phyloP scores from a whole-genome alignment of 2,113 vertebrate genomes.

The Chinchilla lanigera region DNA sequence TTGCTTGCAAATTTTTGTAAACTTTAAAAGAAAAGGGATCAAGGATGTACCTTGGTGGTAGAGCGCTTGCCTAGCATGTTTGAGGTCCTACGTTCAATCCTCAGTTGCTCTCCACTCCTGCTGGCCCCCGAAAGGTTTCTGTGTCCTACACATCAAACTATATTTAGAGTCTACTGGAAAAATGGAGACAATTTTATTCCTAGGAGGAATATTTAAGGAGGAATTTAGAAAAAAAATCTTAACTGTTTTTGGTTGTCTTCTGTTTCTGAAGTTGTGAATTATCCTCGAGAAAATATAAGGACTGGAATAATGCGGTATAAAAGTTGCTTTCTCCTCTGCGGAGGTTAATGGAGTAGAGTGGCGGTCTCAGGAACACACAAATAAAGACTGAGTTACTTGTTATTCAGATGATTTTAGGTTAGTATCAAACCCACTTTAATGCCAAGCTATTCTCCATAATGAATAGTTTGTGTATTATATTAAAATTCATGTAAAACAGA shows the following conservation, averaged over 20 bases:
- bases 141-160: not conserved
- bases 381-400: not conserved
- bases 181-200: not conserved
- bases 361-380: not conserved
- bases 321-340: constrained; percentile 1
- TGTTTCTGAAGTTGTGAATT: not conserved
- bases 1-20: not conserved
- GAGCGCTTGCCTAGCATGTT: not conserved
- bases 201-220: not conserved
- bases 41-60: not conserved
- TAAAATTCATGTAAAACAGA: constrained; percentile 39
- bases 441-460: not conserved
- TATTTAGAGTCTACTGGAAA: constrained; percentile 7
- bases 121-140: not conserved
- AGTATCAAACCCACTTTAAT: not conserved
- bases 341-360: not conserved
- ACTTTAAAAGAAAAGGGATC: not conserved
- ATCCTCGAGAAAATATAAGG: not conserved
- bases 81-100: not conserved
- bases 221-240: not conserved
- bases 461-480: constrained; percentile 25
- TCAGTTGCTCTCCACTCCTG: not conserved
- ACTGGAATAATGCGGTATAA: not conserved
- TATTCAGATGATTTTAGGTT: not conserved
- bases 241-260: not conserved